These are phyloP conservation scores for Centroberyx gerrardi DNA, from an alignment of 2,797 vertebrate species.

Conservation along the genomic window DNA sequence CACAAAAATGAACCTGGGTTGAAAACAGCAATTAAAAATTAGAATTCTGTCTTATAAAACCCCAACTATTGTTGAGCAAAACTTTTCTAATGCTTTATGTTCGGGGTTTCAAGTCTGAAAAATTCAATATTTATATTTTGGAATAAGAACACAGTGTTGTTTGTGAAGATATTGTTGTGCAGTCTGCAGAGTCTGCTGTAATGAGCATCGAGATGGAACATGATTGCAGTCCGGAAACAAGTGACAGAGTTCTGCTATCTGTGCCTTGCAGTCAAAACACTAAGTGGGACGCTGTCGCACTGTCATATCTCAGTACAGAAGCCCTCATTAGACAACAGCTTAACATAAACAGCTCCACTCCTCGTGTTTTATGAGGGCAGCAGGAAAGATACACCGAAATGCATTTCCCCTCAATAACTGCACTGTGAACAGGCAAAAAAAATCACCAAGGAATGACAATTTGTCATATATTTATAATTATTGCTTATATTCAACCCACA, in stretches of 20 bases:
- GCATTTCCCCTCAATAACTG: background rate
- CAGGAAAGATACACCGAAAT: background rate
- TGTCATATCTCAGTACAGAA: slow-evolving; percentile 39
- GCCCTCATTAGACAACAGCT: slow-evolving; percentile 37
- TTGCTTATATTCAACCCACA: no score
- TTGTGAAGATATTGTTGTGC: background rate
- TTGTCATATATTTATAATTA: no score
- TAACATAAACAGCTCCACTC: slow-evolving; percentile 23
- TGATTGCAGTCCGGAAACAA: slow-evolving; percentile 7
- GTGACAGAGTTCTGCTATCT: slow-evolving; percentile 6
- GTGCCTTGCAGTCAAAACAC: slow-evolving; percentile 35
- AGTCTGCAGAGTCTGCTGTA: slow-evolving; percentile 1
- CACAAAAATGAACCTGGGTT: no score
- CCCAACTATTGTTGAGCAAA: background rate
- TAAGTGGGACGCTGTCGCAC: slow-evolving; percentile 40
- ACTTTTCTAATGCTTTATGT: background rate
- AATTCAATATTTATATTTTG: slow-evolving; percentile 7
- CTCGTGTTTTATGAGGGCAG: slow-evolving; percentile 14
- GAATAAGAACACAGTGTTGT: background rate
- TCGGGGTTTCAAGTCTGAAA: background rate
- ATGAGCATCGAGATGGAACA: slow-evolving; percentile 2
- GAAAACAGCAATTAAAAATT: no score
- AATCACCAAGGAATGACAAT: no score
- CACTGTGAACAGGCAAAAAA: slow-evolving; percentile 5
- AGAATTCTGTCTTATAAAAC: background rate